Percentiles rank a stretch among this genome's conserved stretches.
Conservation (phyloP, 2,797 vertebrate species). For the Pseudopleuronectes americanus region DNA sequence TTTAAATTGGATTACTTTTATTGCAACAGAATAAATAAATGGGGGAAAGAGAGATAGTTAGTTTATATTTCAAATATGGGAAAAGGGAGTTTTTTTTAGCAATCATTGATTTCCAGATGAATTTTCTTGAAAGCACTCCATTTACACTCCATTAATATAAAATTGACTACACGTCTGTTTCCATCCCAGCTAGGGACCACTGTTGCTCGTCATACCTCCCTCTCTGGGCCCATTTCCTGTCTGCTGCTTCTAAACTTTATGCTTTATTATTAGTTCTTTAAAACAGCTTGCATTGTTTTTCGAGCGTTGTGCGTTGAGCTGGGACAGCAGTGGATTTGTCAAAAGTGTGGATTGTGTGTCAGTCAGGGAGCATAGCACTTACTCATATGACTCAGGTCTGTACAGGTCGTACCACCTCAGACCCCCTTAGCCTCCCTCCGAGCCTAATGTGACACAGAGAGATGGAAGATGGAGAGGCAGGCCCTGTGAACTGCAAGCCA, state of each 20-base stretch:
- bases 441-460: slow-evolving; percentile 28
- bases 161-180: not conserved
- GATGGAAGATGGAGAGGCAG: slow-evolving; percentile 38
- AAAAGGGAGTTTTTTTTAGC: not conserved
- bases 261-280: not conserved
- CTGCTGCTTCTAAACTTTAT: not conserved
- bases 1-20: not conserved
- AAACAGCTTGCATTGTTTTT: not conserved
- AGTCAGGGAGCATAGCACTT: not conserved
- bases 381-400: slow-evolving; percentile 15
- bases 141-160: not conserved
- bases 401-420: slow-evolving; percentile 15
- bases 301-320: not conserved
- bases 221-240: not conserved
- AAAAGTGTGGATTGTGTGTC: slow-evolving; percentile 12
- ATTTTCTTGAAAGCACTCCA: not conserved
- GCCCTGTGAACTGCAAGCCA: slow-evolving; percentile 20
- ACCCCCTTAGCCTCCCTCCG: slow-evolving; percentile 1
- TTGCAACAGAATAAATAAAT: not conserved
- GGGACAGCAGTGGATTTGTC: slow-evolving; percentile 17
- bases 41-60: not conserved
- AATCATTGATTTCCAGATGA: not conserved
- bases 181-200: not conserved
- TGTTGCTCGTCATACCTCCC: too few species aligned
- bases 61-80: not conserved